Percentiles rank a stretch among this genome's conserved stretches.
These are phyloP conservation scores for Nephrotoma guestfalica DNA, from an alignment of 2,888 invertebrate genomes.

Conservation along the genomic window DNA sequence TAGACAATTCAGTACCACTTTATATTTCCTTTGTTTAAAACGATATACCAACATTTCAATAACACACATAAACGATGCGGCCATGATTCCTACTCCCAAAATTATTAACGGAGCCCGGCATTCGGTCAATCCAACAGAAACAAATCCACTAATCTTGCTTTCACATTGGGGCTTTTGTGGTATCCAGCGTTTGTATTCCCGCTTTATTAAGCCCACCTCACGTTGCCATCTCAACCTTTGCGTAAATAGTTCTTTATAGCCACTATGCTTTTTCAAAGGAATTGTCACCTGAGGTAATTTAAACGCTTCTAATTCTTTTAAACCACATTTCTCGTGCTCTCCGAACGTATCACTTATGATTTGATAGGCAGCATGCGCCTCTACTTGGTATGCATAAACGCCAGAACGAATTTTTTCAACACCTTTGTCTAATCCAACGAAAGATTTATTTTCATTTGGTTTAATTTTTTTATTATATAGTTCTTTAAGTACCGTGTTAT, in stretches of 20 bases:
- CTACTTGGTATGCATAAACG: constrained; percentile 45
- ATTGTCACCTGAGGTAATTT: constrained; percentile 40
- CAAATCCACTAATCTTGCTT: constrained; percentile 34
- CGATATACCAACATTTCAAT: constrained; percentile 14
- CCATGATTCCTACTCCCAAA: constrained; percentile 22
- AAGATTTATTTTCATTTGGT: constrained; percentile 38
- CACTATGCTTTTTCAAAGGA: constrained; percentile 39
- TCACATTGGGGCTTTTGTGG: constrained; percentile 39
- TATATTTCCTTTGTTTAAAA: neutral
- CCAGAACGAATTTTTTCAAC: constrained; percentile 38
- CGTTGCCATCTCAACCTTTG: constrained; percentile 42
- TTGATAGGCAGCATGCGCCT: constrained; percentile 42
- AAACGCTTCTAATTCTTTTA: constrained; percentile 43
- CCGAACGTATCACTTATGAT: constrained; percentile 44
- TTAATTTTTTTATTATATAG: constrained; percentile 40
- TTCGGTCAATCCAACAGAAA: constrained; percentile 39
- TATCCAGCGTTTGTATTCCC: constrained; percentile 38
- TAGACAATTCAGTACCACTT: neutral
- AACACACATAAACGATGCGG: constrained; percentile 18
- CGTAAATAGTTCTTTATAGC: constrained; percentile 41
- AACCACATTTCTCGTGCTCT: constrained; percentile 46
- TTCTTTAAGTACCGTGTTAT: constrained; percentile 35
- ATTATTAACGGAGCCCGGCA: constrained; percentile 37
- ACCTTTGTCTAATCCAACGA: constrained; percentile 37
- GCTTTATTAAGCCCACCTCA: constrained; percentile 40